Evolutionary conservation across 2,797 vertebrate genomes (phyloP), one percentile per base, ranked within the genome.

Genomic region (Xenops minutus): DNA sequence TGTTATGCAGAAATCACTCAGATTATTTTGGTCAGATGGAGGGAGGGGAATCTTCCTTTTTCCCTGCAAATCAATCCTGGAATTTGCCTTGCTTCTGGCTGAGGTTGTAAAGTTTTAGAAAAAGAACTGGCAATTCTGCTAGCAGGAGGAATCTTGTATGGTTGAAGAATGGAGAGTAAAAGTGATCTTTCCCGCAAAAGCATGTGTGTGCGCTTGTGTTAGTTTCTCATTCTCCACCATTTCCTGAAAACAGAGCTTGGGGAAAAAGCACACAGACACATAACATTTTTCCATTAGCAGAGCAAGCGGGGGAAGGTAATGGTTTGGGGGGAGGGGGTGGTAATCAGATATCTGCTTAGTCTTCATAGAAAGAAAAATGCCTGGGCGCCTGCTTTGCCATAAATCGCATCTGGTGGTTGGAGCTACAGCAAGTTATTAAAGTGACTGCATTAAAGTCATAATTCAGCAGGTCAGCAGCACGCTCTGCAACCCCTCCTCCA

Each of bases 291-390:
- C 97, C 94, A 96, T 97, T 96, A 97, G 93, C 92, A 91, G 96
- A 95, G 97, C 93, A 97, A 95, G 96, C 80, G 85, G 95, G 93
- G 96, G 97, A 96, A 98, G 97, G 96, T 97, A 96, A 96, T 94
- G 89, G 83, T 58, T 30, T 84, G 79, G 89, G 96, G 96, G 89
- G 92, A 91, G 96, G 89, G 78, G 94, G 46, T 29, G 44, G 82
- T 95, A 93, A 92, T 82, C 96, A 96, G 96, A 97, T 96, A 96
- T 93, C 91, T 96, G 93, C 95, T 97, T 96, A 96, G 95, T 97
- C 97, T 96, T 61, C 90, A 89, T 90, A 96, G 92, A 93, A 96
- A 96, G 95, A 96, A 97, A 97, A 98, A 97, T 68, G 96, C 94
- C 88, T 56, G 61, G 89, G 95, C 37, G 92, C 93, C 95, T 95